Base-by-base conservation (phyloP, 2,888 invertebrate species). In the Autographa pulchrina region DNA sequence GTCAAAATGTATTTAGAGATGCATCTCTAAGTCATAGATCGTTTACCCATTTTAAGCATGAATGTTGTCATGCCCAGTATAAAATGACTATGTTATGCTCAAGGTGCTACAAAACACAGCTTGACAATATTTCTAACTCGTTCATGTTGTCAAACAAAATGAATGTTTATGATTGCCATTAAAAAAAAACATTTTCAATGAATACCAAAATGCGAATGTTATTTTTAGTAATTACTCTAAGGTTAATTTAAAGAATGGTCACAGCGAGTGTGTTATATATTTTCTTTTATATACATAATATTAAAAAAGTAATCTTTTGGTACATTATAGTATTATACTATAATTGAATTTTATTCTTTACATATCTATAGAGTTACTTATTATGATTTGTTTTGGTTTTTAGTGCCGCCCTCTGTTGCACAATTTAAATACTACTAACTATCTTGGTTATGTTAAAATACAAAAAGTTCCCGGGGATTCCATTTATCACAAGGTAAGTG, bases 31-130 rank as follows among this genome's bases (percentile, higher is more conserved):
- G 9, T 16, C 52, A 35, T 0, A 0, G 35, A 16, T 43, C 0
- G 5, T 35, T 32, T 60, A 31, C 9, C 56, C 0, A 79, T 60
- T 59, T 72, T 0, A 0, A 65, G 61, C 78, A 68, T 79, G 20
- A 9, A 6, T 11, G 56, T 64, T 64, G 38, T 16, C 43, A 0
- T 16, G 6, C 13, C 4, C n/a, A 20, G 11, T 54, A 8, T 8
- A 54, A 54, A 54, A 54, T 11, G 54, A 4, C 11, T 56, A 4
- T 2, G 3, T 56, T 25, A 56, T 56, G 54, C 25, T 56, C 20
- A 56, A 56, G 25, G 11, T 56, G 13, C 54, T 56, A 11, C 5
- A n/a, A 48, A 16, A 48, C n/a, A 6, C n/a, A 16, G 14, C 48
- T n/a, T 48, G 48, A 48, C 48, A 43, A 4, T 43, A 48, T 48